Evolutionary conservation across 1,140 invertebrate species (phyloP), one percentile per base, ranked within the genome.

Genomic region (Plutomurus gul): DNA sequence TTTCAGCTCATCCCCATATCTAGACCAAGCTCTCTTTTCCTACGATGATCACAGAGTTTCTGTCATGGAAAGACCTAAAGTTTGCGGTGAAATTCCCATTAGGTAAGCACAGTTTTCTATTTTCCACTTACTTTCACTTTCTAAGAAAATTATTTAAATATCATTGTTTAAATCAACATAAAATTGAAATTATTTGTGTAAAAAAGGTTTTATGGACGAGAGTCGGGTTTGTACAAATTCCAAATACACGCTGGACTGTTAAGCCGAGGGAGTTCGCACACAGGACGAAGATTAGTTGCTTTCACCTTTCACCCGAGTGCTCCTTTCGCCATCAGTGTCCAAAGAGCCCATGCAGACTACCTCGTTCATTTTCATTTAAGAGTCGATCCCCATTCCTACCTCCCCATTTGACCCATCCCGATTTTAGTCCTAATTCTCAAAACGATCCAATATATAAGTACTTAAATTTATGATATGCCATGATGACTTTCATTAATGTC

Each of bases 271-370:
- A 86, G 86, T 30, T 89, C 89, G 10, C 88, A 89, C 75, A 87
- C 88, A 75, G 91, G 92, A 10, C 88, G 94, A 83, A 87, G 95
- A 82, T 89, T 98, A 1, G 96, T 98, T n/a, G 96, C 96, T 8
- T 98, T 98, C 86, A 97, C 95, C n/a, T 98, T 97, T 87, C 97
- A 99, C 88, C 97, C 96, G 0, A 94, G 92, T 39, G 96, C 98
- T 88, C 97, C 97, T 8, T 97, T 99, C 87, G 94, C 95, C 8
- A 96, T 99, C 75, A 98, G 95, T 84, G 95, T 98, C 20, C 96
- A 98, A 87, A 88, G 96, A 84, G 96, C 95, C 13, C 96, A 97
- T 88, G 90, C 95, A n/a, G 95, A 97, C 86, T 98, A 98, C 87
- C 93, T 96, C 81, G 95, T 98, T 43, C 97, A 97, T 89, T 96